Evolutionary conservation across 2,797 vertebrate genomes (phyloP).

Genomic region (Emys orbicularis): DNA sequence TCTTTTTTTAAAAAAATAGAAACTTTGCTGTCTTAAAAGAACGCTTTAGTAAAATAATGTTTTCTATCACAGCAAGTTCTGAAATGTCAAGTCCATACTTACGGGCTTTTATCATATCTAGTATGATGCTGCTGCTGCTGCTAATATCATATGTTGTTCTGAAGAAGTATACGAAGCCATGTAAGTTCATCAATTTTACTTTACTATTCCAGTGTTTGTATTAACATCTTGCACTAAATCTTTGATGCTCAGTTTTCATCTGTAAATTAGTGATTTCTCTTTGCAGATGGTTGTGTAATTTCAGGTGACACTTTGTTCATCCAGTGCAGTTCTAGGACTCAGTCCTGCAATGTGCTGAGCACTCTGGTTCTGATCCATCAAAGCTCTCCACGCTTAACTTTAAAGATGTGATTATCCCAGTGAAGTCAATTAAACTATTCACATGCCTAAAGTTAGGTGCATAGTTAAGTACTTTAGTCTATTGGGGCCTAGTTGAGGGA

Average conservation of each 20-base stretch:
- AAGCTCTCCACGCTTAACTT: neutral
- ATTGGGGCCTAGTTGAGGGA: neutral
- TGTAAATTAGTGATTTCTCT: neutral
- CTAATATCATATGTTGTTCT: neutral
- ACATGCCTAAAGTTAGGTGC: neutral
- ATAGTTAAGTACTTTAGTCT: neutral
- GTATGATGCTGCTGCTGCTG: neutral
- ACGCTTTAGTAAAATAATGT: neutral
- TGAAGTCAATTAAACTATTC: neutral
- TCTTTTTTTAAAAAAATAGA: neutral
- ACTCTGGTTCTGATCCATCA: neutral
- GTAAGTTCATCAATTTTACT: neutral
- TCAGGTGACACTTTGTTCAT: neutral
- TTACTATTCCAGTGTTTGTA: neutral
- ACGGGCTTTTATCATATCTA: neutral
- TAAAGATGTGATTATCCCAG: neutral
- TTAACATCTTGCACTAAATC: neutral
- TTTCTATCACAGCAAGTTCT: neutral
- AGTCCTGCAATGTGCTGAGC: neutral
- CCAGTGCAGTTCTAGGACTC: neutral
- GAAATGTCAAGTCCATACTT: neutral
- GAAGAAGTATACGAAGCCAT: neutral
- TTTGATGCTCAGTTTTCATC: neutral
- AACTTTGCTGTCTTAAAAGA: neutral
- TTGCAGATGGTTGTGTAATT: neutral